Evolutionary conservation across 1,140 invertebrate species (phyloP).

Genomic region (Drosophila subobscura): DNA sequence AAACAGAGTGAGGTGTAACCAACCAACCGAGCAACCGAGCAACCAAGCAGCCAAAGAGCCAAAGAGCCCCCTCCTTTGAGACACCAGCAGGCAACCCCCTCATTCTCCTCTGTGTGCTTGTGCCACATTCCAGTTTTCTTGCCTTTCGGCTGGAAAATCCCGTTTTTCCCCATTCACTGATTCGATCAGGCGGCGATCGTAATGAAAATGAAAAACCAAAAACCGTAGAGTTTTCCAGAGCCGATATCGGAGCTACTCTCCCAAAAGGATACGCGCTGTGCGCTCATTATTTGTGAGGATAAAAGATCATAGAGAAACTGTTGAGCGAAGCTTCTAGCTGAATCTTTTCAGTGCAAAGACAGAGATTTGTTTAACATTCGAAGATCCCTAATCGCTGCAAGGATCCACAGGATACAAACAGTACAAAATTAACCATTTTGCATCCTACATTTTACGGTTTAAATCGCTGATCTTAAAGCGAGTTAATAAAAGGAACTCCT

Average conservation of each 20-base stretch:
- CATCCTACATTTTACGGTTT: too few species aligned
- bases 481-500: too few species aligned
- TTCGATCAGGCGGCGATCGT: conserved; percentile 70
- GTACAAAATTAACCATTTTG: too few species aligned
- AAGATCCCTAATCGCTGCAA: too few species aligned
- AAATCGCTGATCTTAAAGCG: too few species aligned
- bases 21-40: not conserved
- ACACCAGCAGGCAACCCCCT: not conserved
- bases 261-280: too few species aligned
- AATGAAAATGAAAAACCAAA: conserved; percentile 69
- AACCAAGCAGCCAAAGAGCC: not conserved
- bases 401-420: too few species aligned
- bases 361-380: too few species aligned
- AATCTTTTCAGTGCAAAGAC: too few species aligned
- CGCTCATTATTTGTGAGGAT: too few species aligned
- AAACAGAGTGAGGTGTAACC: conserved; percentile 41
- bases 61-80: not conserved
- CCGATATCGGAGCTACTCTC: not conserved
- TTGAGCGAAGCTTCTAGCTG: too few species aligned
- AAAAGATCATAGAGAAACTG: too few species aligned
- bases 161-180: conserved; percentile 78
- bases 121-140: conserved; percentile 75
- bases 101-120: conserved; percentile 31
- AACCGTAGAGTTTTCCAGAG: not conserved
- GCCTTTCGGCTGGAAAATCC: conserved; percentile 65